A percentile compares a stretch with the other conserved stretches of the same genome.
phyloP scores from a whole-genome alignment of 1,140 invertebrate genomes.

The Formica selysi region DNA sequence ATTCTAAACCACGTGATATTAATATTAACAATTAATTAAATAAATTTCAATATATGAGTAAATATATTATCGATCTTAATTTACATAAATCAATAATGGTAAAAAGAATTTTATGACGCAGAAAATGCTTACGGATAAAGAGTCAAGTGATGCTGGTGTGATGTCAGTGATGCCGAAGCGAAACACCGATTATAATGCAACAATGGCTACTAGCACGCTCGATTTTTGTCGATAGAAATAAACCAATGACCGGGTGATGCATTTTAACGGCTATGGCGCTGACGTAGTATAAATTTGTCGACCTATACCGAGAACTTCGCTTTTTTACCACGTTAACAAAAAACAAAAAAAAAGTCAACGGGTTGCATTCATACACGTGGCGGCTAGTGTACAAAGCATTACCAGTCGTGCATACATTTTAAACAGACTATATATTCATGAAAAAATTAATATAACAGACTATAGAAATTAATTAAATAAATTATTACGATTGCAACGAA shows the following conservation, averaged over 20 bases:
- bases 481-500: constrained; percentile 8
- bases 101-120: neutral
- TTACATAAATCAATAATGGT: constrained; percentile 8
- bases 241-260: constrained; percentile 57
- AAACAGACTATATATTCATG: neutral
- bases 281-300: constrained; percentile 42
- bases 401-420: neutral
- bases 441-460: neutral
- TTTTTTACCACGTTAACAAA: constrained; percentile 17
- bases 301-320: constrained; percentile 28
- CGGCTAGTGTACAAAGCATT: neutral
- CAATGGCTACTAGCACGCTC: constrained; percentile 39
- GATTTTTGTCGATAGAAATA: constrained; percentile 56
- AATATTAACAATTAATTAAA: neutral
- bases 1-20: neutral
- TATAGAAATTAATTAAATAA: neutral
- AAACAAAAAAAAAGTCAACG: constrained; percentile 2
- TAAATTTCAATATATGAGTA: constrained; percentile 9
- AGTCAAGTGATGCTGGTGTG: neutral
- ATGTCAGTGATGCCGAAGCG: neutral
- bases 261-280: constrained; percentile 25
- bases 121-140: neutral
- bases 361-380: neutral
- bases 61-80: constrained; percentile 14
- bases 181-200: constrained; percentile 2